Evolutionary conservation across 2,113 vertebrate genomes (phyloP).

Genomic region (Amphiprion ocellaris): DNA sequence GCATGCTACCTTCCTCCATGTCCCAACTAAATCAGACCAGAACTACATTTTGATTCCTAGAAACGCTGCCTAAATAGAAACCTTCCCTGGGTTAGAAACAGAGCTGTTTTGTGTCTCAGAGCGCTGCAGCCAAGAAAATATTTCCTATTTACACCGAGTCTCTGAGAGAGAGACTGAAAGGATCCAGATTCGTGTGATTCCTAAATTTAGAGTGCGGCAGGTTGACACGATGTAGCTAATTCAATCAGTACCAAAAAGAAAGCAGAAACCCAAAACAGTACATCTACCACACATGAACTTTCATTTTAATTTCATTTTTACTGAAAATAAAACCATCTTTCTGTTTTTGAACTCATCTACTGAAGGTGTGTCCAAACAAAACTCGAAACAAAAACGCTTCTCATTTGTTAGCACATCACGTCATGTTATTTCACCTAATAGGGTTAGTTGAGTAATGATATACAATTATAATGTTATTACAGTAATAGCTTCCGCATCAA

Average conservation of each 20-base stretch:
- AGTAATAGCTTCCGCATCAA: neutral
- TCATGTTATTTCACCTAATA: too few relatives aligned
- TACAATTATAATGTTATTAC: slow-evolving; percentile 9
- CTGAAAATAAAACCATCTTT: neutral
- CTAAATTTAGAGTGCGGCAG: slow-evolving; percentile 36
- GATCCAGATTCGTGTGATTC: slow-evolving; percentile 33
- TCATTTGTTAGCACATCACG: too few relatives aligned
- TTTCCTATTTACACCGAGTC: slow-evolving; percentile 24
- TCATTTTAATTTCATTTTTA: too few relatives aligned
- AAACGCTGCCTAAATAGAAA: slow-evolving; percentile 11
- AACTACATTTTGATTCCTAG: neutral
- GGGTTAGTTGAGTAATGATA: neutral
- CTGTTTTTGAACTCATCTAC: too few relatives aligned
- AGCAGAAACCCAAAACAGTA: slow-evolving; percentile 28
- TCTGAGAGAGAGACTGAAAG: neutral
- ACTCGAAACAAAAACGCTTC: neutral
- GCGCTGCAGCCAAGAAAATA: slow-evolving; percentile 29
- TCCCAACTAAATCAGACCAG: slow-evolving; percentile 16
- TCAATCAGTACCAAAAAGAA: slow-evolving; percentile 23
- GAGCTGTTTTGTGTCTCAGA: neutral
- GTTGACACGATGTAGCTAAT: slow-evolving; percentile 32
- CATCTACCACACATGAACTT: too few relatives aligned
- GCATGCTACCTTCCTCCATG: too few relatives aligned
- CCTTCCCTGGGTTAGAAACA: slow-evolving; percentile 1
- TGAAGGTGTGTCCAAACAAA: neutral